A percentile compares a stretch with the other conserved stretches of the same genome.
phyloP scores from a whole-genome alignment of 2,113 vertebrate genomes.

The Aleadryas rufinucha region DNA sequence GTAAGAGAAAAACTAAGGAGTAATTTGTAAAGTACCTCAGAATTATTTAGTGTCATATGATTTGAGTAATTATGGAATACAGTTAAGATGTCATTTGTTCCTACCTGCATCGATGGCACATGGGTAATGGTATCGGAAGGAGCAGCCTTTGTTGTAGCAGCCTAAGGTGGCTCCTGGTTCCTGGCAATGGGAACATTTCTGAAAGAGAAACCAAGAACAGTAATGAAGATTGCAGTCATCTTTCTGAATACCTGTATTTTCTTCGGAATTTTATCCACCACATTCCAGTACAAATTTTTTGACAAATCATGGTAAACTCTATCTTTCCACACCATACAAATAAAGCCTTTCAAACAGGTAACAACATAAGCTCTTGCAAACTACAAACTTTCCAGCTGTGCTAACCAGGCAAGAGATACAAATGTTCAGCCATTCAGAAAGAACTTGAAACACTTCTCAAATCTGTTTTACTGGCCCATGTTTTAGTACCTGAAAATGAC shows the following conservation, averaged over 20 bases:
- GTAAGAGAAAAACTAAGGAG: background rate
- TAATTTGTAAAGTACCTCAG: background rate
- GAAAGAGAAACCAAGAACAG: conserved; percentile 33
- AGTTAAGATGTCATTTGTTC: background rate
- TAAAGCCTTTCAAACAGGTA: background rate
- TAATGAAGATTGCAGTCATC: background rate
- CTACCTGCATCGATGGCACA: conserved; percentile 97
- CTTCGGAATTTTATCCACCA: background rate
- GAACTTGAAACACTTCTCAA: background rate
- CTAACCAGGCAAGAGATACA: background rate
- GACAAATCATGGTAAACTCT: background rate
- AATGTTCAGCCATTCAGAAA: background rate
- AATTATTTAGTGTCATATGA: background rate
- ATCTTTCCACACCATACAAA: background rate
- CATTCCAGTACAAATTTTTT: background rate
- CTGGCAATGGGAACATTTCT: conserved; percentile 97
- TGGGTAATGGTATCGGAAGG: conserved; percentile 94
- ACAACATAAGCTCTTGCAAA: background rate
- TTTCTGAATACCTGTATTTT: background rate
- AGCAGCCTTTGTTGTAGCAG: conserved; percentile 99
- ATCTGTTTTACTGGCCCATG: background rate
- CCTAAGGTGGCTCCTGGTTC: conserved; percentile 94
- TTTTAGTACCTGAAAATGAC: background rate
- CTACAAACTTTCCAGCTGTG: background rate
- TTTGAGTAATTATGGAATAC: background rate